These are phyloP conservation scores for Plebejus melissa DNA, from an alignment of 2,888 invertebrate species.

Conservation along the genomic window DNA sequence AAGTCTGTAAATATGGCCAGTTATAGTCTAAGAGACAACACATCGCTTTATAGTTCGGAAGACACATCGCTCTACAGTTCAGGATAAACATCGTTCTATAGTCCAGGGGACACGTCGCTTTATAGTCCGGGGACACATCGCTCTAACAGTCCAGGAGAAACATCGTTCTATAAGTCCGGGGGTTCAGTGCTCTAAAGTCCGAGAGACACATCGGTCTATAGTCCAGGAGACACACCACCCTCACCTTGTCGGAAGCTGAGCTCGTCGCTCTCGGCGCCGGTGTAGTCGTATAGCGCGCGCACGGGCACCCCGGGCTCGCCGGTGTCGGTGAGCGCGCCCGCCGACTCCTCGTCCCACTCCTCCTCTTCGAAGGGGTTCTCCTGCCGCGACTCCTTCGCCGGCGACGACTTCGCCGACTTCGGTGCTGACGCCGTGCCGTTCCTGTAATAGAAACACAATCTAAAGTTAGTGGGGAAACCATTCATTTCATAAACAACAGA, in stretches of 20 bases:
- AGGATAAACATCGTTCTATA: background rate
- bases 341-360: conserved; percentile 90
- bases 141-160: background rate
- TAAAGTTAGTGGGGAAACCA: background rate
- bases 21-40: too few relatives aligned
- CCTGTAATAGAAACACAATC: conserved; percentile 43
- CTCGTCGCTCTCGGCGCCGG: conserved; percentile 98
- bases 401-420: conserved; percentile 63
- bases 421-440: conserved; percentile 66
- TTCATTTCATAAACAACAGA: too few relatives aligned
- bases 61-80: too few relatives aligned
- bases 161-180: background rate
- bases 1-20: too few relatives aligned
- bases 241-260: conserved; percentile 96
- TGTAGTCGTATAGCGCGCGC: conserved; percentile 97
- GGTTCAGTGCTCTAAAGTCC: background rate
- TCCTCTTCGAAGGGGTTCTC: conserved; percentile 92
- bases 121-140: too few relatives aligned
- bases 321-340: conserved; percentile 92
- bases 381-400: conserved; percentile 69
- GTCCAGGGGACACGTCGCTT: background rate
- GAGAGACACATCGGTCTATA: background rate
- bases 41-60: too few relatives aligned
- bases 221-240: background rate
- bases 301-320: conserved; percentile 97